Conservation (phyloP, 2,113 vertebrate species). For the Brachyistius frenatus region DNA sequence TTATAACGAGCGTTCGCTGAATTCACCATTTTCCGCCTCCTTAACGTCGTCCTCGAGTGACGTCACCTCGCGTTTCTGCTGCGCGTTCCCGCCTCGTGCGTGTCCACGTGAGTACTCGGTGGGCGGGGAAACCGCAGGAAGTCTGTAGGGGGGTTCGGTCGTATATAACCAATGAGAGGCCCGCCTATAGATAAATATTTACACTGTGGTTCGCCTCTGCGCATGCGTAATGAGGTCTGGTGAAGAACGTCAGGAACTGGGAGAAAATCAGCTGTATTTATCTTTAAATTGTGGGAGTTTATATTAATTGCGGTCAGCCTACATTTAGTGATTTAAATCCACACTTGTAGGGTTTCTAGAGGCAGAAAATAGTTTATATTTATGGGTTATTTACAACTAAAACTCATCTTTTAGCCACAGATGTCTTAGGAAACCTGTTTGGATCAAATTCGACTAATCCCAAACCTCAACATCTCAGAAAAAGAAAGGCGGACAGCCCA, state of each 20-base stretch:
- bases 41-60: not conserved
- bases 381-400: too few species aligned
- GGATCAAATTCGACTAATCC: too few species aligned
- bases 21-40: not conserved
- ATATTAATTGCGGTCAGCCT: not conserved
- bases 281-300: not conserved
- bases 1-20: too few species aligned
- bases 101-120: conserved; percentile 14
- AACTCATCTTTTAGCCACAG: too few species aligned
- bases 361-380: too few species aligned
- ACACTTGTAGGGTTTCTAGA: too few species aligned
- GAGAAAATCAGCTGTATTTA: not conserved
- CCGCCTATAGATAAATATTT: not conserved
- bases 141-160: conserved; percentile 29
- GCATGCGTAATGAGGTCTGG: conserved; percentile 9
- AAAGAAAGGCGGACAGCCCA: conserved; percentile 11
- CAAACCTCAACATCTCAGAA: not conserved
- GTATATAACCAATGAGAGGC: conserved; percentile 38
- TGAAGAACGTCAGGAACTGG: not conserved
- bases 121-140: conserved; percentile 11
- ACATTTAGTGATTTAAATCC: not conserved
- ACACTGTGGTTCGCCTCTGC: not conserved
- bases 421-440: too few species aligned
- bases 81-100: conserved; percentile 3
- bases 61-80: not conserved